phyloP scores from a whole-genome alignment of 2,113 vertebrate species.

The Psilopsiagon aurifrons region DNA sequence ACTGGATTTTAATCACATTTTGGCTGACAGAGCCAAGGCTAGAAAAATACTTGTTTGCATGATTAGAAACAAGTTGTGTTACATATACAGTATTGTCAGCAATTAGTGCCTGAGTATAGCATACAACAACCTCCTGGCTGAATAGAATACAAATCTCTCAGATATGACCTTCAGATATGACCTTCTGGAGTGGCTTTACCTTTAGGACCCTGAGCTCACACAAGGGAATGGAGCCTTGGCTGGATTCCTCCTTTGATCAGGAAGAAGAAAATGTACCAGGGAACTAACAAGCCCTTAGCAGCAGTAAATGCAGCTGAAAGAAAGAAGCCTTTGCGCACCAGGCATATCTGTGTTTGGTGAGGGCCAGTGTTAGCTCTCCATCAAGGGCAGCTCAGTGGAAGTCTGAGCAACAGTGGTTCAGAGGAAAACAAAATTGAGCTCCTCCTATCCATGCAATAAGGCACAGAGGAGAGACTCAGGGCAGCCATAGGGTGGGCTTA shows the following conservation, averaged over 20 bases:
- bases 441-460: background rate
- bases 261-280: background rate
- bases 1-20: background rate
- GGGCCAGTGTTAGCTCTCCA: background rate
- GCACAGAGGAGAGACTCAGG: background rate
- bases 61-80: background rate
- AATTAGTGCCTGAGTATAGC: background rate
- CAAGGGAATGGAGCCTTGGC: background rate
- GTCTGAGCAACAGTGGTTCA: background rate
- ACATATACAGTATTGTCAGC: background rate
- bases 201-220: background rate
- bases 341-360: background rate
- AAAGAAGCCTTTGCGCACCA: background rate
- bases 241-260: background rate
- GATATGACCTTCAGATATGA: background rate
- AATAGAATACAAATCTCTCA: background rate
- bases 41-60: constrained; percentile 4
- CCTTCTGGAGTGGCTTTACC: background rate
- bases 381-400: background rate
- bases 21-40: background rate
- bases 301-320: background rate
- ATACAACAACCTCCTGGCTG: background rate
- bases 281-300: background rate
- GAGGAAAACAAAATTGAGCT: background rate
- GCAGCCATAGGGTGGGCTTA: background rate